These are phyloP conservation scores for Hoplostethus mediterraneus DNA, from an alignment of 2,797 vertebrate genomes.

Conservation along the genomic window DNA sequence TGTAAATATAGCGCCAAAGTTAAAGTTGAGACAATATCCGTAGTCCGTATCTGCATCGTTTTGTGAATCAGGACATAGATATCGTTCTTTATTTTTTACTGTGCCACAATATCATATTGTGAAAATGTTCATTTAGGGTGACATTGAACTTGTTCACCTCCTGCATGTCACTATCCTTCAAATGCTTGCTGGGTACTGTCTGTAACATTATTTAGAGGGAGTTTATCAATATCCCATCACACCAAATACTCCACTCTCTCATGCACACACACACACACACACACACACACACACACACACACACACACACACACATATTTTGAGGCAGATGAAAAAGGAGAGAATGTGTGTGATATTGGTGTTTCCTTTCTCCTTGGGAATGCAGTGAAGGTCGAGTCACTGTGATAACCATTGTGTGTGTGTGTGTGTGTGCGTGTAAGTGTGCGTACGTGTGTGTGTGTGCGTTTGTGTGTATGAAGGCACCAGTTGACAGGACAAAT, in stretches of 20 bases:
- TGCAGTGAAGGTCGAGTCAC: slow-evolving; percentile 84
- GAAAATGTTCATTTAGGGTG: no score
- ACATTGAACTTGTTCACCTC: no score
- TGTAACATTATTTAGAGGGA: no score
- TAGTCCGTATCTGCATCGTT: background rate
- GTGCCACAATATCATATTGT: no score
- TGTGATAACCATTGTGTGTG: slow-evolving; percentile 48
- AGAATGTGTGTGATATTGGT: slow-evolving; percentile 64
- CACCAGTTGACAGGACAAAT: slow-evolving; percentile 93
- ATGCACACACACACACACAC: slow-evolving; percentile 11
- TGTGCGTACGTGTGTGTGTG: slow-evolving; percentile 5
- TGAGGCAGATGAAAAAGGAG: slow-evolving; percentile 53
- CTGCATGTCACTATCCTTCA: no score
- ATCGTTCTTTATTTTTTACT: background rate
- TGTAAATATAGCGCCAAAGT: no score
- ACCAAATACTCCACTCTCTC: slow-evolving; percentile 13
- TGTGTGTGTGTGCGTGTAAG: slow-evolving; percentile 25
- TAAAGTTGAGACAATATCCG: no score
- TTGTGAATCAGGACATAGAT: background rate
- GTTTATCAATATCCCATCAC: no score
- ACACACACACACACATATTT: slow-evolving; percentile 35
- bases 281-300: slow-evolving; percentile 7
- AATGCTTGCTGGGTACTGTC: no score
- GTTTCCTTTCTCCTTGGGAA: slow-evolving; percentile 76
- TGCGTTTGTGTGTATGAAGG: slow-evolving; percentile 43